Percentiles rank a stretch among this genome's conserved stretches.
These are phyloP conservation scores for Homarus americanus DNA, from an alignment of 1,140 invertebrate genomes.

Conservation along the genomic window DNA sequence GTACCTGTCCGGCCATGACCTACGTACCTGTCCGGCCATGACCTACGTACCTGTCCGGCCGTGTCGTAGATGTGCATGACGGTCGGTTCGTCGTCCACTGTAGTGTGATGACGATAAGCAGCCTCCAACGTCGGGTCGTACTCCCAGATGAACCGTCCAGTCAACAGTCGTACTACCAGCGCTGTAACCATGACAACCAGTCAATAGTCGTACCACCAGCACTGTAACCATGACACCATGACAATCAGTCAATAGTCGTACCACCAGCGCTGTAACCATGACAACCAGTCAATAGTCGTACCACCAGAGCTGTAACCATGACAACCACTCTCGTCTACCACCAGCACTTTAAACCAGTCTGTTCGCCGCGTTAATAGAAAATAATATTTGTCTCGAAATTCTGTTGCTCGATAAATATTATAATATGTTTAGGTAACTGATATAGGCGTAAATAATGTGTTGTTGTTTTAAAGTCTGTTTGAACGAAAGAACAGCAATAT, in stretches of 20 bases:
- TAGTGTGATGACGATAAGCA: constrained; percentile 55
- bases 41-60: constrained; percentile 29
- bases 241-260: no score
- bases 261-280: constrained; percentile 73
- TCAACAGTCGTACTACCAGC: constrained; percentile 71
- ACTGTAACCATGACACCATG: constrained; percentile 69
- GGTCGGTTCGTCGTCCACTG: constrained; percentile 51
- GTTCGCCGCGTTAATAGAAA: no score
- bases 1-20: no score
- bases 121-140: constrained; percentile 74
- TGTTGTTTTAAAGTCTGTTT: no score
- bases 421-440: no score
- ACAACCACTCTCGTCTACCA: no score
- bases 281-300: constrained; percentile 69
- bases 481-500: no score
- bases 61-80: constrained; percentile 57
- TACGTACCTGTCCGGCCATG: no score
- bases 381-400: no score
- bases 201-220: constrained; percentile 74
- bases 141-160: constrained; percentile 74
- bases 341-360: no score
- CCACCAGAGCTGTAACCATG: constrained; percentile 70
- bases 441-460: no score
- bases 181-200: constrained; percentile 68
- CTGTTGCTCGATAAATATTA: no score